Evolutionary conservation across 2,113 vertebrate genomes (phyloP).

Genomic region (Sakesphorus luctuosus): DNA sequence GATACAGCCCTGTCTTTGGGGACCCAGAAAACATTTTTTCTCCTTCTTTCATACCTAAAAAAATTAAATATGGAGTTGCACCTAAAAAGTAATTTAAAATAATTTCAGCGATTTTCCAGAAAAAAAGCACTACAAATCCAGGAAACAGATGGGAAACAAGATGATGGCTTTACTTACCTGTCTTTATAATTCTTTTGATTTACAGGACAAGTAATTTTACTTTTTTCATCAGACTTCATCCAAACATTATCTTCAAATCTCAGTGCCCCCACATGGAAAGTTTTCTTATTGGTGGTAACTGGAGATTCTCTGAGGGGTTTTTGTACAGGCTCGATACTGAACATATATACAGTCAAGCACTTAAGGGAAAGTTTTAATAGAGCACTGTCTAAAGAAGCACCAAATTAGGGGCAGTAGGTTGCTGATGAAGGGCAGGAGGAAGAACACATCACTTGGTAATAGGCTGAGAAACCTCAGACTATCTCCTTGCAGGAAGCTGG

Average conservation of each 20-base stretch:
- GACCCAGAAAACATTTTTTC: background rate
- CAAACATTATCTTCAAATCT: background rate
- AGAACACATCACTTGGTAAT: background rate
- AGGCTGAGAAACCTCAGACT: background rate
- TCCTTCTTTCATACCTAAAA: background rate
- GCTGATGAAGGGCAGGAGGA: background rate
- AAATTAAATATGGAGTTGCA: background rate
- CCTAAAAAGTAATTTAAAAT: background rate
- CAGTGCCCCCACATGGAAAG: background rate
- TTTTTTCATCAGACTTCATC: background rate
- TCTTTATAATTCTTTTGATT: background rate
- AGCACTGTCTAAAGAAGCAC: background rate
- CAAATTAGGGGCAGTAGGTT: background rate
- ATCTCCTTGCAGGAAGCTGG: background rate
- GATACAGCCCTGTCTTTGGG: background rate
- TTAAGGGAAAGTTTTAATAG: background rate
- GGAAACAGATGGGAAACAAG: background rate
- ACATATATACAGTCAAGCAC: rapidly evolving
- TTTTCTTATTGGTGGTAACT: background rate
- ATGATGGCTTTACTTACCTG: background rate
- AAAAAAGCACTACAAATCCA: background rate
- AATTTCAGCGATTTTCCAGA: background rate
- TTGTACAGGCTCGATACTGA: background rate
- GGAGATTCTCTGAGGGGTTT: background rate
- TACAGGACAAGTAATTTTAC: background rate